phyloP scores from a whole-genome alignment of 2,113 vertebrate genomes.

The Catharus minimus region DNA sequence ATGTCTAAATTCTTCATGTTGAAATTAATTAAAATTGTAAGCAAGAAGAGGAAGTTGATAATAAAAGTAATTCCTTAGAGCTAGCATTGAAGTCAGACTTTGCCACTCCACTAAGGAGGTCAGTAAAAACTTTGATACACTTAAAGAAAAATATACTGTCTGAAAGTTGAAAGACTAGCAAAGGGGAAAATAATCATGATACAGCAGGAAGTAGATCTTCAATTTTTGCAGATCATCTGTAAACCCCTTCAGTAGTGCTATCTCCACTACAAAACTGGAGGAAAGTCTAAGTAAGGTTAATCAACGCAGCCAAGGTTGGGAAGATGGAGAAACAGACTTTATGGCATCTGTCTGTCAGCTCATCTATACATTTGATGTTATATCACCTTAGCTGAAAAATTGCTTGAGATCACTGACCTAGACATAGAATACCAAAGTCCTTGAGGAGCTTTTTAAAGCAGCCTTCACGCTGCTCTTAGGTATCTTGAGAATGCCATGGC shows the following conservation, averaged over 20 bases:
- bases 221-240: not conserved
- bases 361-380: not conserved
- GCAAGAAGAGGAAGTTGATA: not conserved
- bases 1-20: not conserved
- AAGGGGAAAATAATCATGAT: not conserved
- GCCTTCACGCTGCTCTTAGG: rapidly evolving
- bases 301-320: not conserved
- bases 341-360: not conserved
- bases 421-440: not conserved
- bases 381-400: not conserved
- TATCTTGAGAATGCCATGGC: not conserved
- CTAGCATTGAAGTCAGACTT: not conserved
- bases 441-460: not conserved
- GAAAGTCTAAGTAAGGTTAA: not conserved
- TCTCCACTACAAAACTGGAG: not conserved
- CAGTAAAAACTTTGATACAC: not conserved
- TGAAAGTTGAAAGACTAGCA: not conserved
- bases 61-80: not conserved
- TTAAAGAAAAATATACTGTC: not conserved
- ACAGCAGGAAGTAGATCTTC: not conserved
- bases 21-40: not conserved
- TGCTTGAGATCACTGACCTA: not conserved
- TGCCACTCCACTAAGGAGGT: not conserved
- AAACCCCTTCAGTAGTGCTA: not conserved
- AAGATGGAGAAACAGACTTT: not conserved